Evolutionary conservation across 2,113 vertebrate genomes (phyloP).

Genomic region (Brachypodius melanocephalos): DNA sequence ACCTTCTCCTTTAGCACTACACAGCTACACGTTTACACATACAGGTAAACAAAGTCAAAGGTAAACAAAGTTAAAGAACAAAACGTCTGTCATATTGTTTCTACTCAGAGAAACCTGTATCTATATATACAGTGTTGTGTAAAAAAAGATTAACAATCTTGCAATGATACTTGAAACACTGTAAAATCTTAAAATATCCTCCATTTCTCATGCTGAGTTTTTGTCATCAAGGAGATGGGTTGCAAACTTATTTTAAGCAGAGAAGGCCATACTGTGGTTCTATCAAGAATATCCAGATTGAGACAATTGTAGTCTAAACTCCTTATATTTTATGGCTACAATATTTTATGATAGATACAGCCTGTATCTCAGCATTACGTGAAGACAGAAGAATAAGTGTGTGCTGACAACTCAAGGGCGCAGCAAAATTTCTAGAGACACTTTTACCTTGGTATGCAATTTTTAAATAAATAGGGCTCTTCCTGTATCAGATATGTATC

Average conservation of each 20-base stretch:
- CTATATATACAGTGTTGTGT: not conserved
- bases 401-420: not conserved
- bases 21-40: not conserved
- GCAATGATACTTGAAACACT: not conserved
- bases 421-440: not conserved
- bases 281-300: not conserved
- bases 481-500: not conserved
- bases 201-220: not conserved
- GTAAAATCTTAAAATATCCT: not conserved
- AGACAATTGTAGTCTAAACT: not conserved
- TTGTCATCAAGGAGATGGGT: not conserved
- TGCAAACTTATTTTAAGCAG: not conserved
- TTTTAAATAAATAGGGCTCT: not conserved
- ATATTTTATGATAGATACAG: not conserved
- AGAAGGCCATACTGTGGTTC: not conserved
- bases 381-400: not conserved
- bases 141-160: not conserved
- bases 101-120: not conserved
- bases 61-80: not conserved
- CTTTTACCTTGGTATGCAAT: not conserved
- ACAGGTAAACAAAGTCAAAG: not conserved
- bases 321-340: not conserved
- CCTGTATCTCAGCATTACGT: not conserved
- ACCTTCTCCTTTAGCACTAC: not conserved
- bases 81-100: not conserved